A percentile compares a stretch with the other conserved stretches of the same genome.
Evolutionary conservation across 2,113 vertebrate species (phyloP).

Genomic region (Smithornis capensis): DNA sequence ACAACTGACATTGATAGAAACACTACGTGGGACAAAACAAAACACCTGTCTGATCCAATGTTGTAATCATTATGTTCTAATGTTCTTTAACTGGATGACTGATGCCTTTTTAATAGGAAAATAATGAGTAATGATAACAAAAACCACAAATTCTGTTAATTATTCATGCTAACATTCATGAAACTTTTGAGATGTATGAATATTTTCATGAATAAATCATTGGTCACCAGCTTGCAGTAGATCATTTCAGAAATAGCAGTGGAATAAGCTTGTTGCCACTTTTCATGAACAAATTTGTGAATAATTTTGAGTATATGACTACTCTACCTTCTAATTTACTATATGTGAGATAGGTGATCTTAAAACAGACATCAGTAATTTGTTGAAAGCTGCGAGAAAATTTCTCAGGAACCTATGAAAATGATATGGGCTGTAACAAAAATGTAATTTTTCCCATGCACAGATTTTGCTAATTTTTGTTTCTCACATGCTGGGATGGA

Average conservation of each 20-base stretch:
- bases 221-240: neutral
- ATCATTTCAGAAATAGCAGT: neutral
- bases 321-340: neutral
- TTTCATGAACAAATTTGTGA: neutral
- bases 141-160: neutral
- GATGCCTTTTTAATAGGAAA: neutral
- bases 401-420: neutral
- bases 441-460: neutral
- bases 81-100: neutral
- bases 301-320: neutral
- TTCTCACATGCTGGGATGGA: neutral
- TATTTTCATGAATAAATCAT: slow-evolving; percentile 53
- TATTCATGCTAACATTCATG: slow-evolving; percentile 4
- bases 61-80: neutral
- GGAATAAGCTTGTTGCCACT: neutral
- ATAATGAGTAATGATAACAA: slow-evolving; percentile 11
- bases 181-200: neutral
- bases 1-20: neutral
- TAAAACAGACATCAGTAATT: neutral
- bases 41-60: neutral
- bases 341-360: neutral
- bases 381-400: neutral
- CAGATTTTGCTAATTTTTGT: neutral
- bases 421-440: neutral
- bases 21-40: neutral